These are phyloP conservation scores for Vireo altiloquus DNA, from an alignment of 2,113 vertebrate species.

Conservation along the genomic window DNA sequence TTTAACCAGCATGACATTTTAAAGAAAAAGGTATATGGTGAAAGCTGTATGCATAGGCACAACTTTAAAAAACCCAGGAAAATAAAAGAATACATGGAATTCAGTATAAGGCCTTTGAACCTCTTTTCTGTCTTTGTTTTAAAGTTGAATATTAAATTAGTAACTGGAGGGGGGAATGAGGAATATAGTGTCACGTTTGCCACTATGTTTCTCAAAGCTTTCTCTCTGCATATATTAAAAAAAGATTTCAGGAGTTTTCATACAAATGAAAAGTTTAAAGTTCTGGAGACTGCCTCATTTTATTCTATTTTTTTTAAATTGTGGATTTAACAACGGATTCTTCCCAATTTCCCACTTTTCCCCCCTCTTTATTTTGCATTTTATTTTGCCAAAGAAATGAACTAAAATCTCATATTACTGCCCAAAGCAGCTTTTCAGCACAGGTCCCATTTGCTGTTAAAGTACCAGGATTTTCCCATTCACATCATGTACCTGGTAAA, in stretches of 20 bases:
- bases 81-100: neutral
- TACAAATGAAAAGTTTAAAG: neutral
- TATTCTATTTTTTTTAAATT: neutral
- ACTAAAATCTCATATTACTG: neutral
- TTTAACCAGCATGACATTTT: neutral
- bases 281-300: neutral
- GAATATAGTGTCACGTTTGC: neutral
- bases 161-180: neutral
- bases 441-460: neutral
- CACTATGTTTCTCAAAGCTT: neutral
- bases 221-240: neutral
- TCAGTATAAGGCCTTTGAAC: neutral
- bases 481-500: neutral
- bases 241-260: neutral
- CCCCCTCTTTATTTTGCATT: neutral
- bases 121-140: neutral
- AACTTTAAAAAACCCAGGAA: neutral
- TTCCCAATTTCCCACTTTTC: rapidly evolving
- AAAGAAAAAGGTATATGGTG: neutral
- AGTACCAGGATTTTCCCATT: neutral
- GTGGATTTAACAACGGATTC: neutral
- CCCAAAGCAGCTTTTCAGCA: neutral
- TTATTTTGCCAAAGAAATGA: neutral
- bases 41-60: neutral
- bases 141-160: neutral